Base-by-base conservation (phyloP, 2,888 invertebrate genomes). In the Eupithecia inturbata region DNA sequence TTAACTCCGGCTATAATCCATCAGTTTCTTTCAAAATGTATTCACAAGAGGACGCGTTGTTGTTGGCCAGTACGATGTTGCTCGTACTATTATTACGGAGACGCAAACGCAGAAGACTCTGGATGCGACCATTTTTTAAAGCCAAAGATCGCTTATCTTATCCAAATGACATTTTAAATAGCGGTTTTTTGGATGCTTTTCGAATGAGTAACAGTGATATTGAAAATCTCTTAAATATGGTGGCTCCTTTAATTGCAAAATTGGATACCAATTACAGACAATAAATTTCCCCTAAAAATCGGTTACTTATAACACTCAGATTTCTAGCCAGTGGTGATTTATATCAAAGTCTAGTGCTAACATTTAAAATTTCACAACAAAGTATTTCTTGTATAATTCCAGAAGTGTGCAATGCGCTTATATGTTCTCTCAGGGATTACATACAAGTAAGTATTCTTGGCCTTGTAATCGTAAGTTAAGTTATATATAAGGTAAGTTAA, bases 11-110 rank as follows among this genome's bases (percentile, higher is more conserved):
- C 64, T 76, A 57, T 39, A 79, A 26, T 60, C 60, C 60, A 77
- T 79, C 79, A 80, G 79, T 80, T 73, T 79, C 72, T 79, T 78
- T 79, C 80, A 68, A 79, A 79, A 80, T 78, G 78, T 73, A 80
- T 80, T 78, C 75, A 80, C 72, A 80, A 79, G 80, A 78, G 78
- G 78, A 80, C 80, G 79, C 77, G 79, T 78, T 80, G 77, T 79
- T 79, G 77, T 76, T 80, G 78, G 77, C 80, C 73, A 78, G 79
- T 79, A 75, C 78, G 79, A 76, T 78, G 72, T 80, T 78, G 78
- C 77, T 80, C 79, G 79, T 78, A 72, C 77, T 79, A 77, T 78
- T 79, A 78, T 80, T 77, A 79, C 74, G 77, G 77, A 79, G 76
- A 77, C 74, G 73, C 67, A 72, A 72, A 72, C 67, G 72, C 72